Base-by-base conservation (phyloP, 2,888 invertebrate genomes). In the Nemapogon koenigi region DNA sequence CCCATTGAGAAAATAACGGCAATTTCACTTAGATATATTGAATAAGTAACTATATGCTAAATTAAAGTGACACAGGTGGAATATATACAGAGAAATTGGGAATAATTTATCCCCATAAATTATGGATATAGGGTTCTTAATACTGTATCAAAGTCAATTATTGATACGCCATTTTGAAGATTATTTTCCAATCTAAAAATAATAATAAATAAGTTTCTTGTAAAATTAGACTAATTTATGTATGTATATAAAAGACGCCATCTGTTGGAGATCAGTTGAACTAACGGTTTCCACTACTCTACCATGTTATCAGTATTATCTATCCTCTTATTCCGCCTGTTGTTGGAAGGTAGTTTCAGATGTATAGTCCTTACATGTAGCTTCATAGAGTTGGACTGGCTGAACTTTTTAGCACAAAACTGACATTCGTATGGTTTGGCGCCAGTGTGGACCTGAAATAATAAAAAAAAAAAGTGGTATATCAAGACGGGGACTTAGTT, bases 361-460 rank as follows among this genome's bases (percentile, higher is more conserved):
- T 73, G 73, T 0, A 73, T 67, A 0, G 67, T 55, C 3, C 53
- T 51, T 0, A 71, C 55, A 48, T 75, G 75, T 0, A 62, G 48
- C 37, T 71, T 72, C 6, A 72, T 40, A 0, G 71, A 72, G 43
- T 69, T 71, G 0, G 73, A 72, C 18, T 73, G 75, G 10, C 58
- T 69, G 53, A 75, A 75, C 0, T 55, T 55, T 35, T 71, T 65
- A 0, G 57, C 49, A 38, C 75, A 75, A 2, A 60, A 57, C 22
- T 61, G 59, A 32, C 75, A 73, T 1, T 48, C 49, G 46, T 71
- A 73, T 0, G 75, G 73, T 39, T 69, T 70, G 0, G 52, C 66
- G 0, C 73, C 73, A 0, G 73, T 70, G 50, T 73, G 73, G 0
- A 72, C 66, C 71, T 72, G 56, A 1, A 33, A n/a, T n/a, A n/a